Percentiles rank a stretch among this genome's conserved stretches.
Evolutionary conservation across 1,140 invertebrate genomes (phyloP).

Genomic region (Drosophila rufa): DNA sequence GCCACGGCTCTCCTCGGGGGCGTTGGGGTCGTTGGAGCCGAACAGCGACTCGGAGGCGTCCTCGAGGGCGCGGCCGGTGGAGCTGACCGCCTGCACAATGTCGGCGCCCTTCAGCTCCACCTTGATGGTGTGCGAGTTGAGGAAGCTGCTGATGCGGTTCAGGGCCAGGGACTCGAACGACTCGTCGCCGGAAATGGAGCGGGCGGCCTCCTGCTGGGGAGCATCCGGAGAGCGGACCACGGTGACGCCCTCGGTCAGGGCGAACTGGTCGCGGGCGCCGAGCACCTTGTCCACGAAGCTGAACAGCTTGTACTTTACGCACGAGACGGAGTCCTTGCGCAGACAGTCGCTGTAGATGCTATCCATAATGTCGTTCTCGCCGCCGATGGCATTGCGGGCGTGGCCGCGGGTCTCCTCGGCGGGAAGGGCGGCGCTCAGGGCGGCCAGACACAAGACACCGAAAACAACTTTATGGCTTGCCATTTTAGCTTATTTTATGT

Average conservation of each 20-base stretch:
- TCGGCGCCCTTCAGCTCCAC: slow-evolving; percentile 94
- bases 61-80: slow-evolving; percentile 91
- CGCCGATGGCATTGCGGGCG: slow-evolving; percentile 87
- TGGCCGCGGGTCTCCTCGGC: slow-evolving; percentile 88
- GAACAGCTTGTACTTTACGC: slow-evolving; percentile 93
- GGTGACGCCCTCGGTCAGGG: slow-evolving; percentile 91
- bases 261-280: slow-evolving; percentile 91
- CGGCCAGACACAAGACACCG: slow-evolving; percentile 86
- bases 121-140: slow-evolving; percentile 92
- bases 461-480: slow-evolving; percentile 82
- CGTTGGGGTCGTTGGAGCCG: slow-evolving; percentile 86
- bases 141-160: slow-evolving; percentile 89
- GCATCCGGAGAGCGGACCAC: slow-evolving; percentile 90
- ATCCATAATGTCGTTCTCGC: slow-evolving; percentile 91
- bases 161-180: slow-evolving; percentile 89
- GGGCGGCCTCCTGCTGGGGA: slow-evolving; percentile 88
- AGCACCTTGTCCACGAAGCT: slow-evolving; percentile 93
- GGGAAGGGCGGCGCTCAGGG: slow-evolving; percentile 87
- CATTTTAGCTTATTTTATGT: slow-evolving; percentile 63
- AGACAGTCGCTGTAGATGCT: slow-evolving; percentile 91
- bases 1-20: slow-evolving; percentile 89
- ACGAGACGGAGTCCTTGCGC: slow-evolving; percentile 91
- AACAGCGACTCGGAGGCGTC: slow-evolving; percentile 89
- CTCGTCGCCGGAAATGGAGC: slow-evolving; percentile 88
- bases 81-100: slow-evolving; percentile 91